Percentiles rank a stretch among this genome's conserved stretches.
Conservation (phyloP, 2,113 vertebrate genomes). For the Anolis carolinensis region DNA sequence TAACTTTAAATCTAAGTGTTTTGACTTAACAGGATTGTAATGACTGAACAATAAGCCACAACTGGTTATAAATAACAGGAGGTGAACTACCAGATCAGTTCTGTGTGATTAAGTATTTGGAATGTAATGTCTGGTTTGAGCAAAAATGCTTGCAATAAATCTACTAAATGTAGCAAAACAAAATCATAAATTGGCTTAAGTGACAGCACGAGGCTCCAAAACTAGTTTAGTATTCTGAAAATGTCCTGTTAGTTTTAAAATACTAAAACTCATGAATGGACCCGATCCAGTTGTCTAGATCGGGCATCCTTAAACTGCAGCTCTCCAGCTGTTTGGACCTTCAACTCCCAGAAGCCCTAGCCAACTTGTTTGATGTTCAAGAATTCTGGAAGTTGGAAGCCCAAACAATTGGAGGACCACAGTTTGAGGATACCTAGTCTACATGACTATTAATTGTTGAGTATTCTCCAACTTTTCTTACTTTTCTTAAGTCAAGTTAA, state of each 20-base stretch:
- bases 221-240: conserved; percentile 7
- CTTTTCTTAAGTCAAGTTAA: no score
- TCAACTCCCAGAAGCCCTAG: no score
- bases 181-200: conserved; percentile 18
- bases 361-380: no score
- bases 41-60: neutral
- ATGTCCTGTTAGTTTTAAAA: neutral
- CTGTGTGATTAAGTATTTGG: conserved; percentile 14
- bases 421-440: no score
- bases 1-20: conserved; percentile 6
- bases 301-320: no score
- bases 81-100: neutral
- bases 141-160: conserved; percentile 20
- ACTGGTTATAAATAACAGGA: neutral
- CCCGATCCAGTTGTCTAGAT: no score
- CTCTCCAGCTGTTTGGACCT: no score
- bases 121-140: conserved; percentile 18
- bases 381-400: no score
- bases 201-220: neutral
- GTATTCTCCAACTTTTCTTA: no score
- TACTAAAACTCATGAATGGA: neutral
- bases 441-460: no score
- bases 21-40: neutral
- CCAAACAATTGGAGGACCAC: no score
- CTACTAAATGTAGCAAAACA: conserved; percentile 2